Evolutionary conservation across 2,888 invertebrate genomes (phyloP).

Genomic region (Drosophila flavopinicola): DNA sequence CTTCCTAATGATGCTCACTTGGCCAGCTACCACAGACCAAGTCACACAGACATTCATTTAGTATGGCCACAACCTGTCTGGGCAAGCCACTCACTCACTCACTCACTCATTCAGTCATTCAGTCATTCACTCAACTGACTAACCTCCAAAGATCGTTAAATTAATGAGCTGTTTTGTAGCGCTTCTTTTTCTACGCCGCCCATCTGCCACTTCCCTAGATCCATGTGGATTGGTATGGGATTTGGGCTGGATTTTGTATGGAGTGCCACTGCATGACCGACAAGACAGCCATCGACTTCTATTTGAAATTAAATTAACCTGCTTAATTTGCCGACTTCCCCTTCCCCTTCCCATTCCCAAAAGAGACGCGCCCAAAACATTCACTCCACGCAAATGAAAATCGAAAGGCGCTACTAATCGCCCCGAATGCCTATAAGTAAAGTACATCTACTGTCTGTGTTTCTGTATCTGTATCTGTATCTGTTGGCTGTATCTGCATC

Average conservation of each 20-base stretch:
- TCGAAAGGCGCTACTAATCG: constrained; percentile 80
- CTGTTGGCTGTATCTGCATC: constrained; percentile 40
- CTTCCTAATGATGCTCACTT: constrained; percentile 60
- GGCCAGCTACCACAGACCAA: constrained; percentile 29
- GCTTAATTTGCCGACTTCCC: constrained; percentile 69
- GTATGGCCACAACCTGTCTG: constrained; percentile 45
- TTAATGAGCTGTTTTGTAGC: constrained; percentile 65
- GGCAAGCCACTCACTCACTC: constrained; percentile 37
- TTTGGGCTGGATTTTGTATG: background rate
- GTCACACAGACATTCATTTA: constrained; percentile 13
- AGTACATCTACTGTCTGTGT: constrained; percentile 34
- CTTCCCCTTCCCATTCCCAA: background rate
- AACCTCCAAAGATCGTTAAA: constrained; percentile 76
- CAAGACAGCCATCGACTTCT: constrained; percentile 71
- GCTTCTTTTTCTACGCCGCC: constrained; percentile 46
- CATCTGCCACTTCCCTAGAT: background rate
- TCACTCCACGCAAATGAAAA: constrained; percentile 60
- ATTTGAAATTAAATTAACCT: constrained; percentile 79
- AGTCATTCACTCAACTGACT: constrained; percentile 58
- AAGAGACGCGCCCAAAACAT: constrained; percentile 71
- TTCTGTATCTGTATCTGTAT: background rate
- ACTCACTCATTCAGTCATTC: constrained; percentile 24
- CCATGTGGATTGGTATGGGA: background rate
- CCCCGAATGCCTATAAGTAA: constrained; percentile 60
- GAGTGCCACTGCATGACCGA: constrained; percentile 46